Evolutionary conservation across 1,140 invertebrate species (phyloP), one percentile per base, ranked within the genome.

Genomic region (Carposina sasakii): DNA sequence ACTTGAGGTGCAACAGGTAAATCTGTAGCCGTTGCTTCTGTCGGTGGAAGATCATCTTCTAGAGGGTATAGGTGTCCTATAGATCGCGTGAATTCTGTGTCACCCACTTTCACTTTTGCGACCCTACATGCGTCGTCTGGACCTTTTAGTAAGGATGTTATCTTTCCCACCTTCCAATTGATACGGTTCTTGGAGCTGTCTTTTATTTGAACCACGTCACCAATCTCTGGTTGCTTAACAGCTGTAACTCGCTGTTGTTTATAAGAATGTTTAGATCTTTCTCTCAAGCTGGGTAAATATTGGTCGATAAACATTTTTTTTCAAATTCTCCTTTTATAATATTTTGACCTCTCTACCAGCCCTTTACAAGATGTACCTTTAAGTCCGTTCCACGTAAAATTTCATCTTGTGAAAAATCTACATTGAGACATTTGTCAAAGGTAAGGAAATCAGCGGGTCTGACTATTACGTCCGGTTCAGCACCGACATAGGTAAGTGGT

Each of bases 111-210:
- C 0, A 52, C 50, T 40, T 40, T 44, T 17, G 42, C 50, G 1
- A 45, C 42, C 40, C 50, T 31, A 9, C 2, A n/a, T 31, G 39
- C 24, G 3, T 21, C 36, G 39, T 52, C 50, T 0, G 2, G 2
- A 6, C 50, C 40, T 31, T 46, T 13, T 13, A 39, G 2, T 21
- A 46, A 31, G 2, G 9, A 2, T 1, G n/a, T n/a, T 30, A 52
- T 46, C 23, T 45, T 40, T 16, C 50, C 50, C 2, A 40, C 33
- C 16, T 46, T 52, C 50, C 42, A 52, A n/a, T 12, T 9, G 2
- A 10, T 10, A 40, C 50, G 22, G 17, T 44, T 39, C 13, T 20
- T 30, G n/a, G 17, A n/a, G 2, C 37, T 26, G 6, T 16, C 39
- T 12, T 40, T 43, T 16, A 46, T 31, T 19, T 52, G 42, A 1